A percentile compares a stretch with the other conserved stretches of the same genome.
These are phyloP conservation scores for Orius laevigatus DNA, from an alignment of 1,140 invertebrate genomes.

Conservation along the genomic window DNA sequence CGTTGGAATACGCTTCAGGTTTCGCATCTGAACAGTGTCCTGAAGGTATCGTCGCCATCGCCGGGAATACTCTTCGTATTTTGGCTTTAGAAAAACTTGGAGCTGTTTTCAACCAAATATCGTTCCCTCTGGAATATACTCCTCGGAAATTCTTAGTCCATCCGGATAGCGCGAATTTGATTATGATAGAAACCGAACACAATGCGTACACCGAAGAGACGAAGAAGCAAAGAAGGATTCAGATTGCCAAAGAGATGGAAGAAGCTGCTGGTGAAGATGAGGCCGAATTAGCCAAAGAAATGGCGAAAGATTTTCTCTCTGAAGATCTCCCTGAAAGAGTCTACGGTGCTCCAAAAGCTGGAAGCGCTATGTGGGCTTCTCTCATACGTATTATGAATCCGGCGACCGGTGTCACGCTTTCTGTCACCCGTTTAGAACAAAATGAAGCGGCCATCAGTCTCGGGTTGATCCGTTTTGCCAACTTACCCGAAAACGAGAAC, in stretches of 20 bases:
- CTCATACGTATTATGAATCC: slow-evolving; percentile 83
- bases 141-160: slow-evolving; percentile 92
- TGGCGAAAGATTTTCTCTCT: slow-evolving; percentile 90
- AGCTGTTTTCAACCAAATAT: slow-evolving; percentile 94
- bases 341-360: slow-evolving; percentile 93
- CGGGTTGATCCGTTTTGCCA: slow-evolving; percentile 51
- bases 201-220: slow-evolving; percentile 97
- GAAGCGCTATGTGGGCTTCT: slow-evolving; percentile 93
- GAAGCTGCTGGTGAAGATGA: slow-evolving; percentile 92
- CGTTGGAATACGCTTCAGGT: slow-evolving; percentile 91
- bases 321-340: slow-evolving; percentile 85
- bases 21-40: slow-evolving; percentile 98
- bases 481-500: slow-evolving; percentile 47
- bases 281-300: slow-evolving; percentile 84
- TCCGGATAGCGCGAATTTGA: slow-evolving; percentile 76
- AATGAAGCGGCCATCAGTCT: slow-evolving; percentile 89
- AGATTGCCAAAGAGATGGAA: slow-evolving; percentile 81
- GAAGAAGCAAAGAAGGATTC: slow-evolving; percentile 73
- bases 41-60: slow-evolving; percentile 98
- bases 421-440: slow-evolving; percentile 73
- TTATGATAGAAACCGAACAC: slow-evolving; percentile 94
- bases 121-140: slow-evolving; percentile 84
- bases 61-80: slow-evolving; percentile 92
- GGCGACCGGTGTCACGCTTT: slow-evolving; percentile 62
- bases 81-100: slow-evolving; percentile 95